Percentiles rank a stretch among this genome's conserved stretches.
These are phyloP conservation scores for Ephialtes manifestator DNA, from an alignment of 2,888 invertebrate genomes.

Conservation along the genomic window DNA sequence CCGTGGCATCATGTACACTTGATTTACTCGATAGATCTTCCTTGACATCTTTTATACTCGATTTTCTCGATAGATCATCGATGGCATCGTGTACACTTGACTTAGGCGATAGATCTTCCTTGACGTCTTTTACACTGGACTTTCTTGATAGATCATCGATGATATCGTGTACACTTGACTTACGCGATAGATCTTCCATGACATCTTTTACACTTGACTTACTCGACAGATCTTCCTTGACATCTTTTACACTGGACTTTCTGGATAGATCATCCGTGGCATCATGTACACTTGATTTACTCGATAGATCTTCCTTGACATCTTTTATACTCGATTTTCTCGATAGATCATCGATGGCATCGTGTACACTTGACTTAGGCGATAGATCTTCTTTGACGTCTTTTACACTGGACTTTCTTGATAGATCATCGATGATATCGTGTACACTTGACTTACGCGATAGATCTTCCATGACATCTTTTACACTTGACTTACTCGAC, in stretches of 20 bases:
- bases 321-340: slow-evolving; percentile 15
- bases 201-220: slow-evolving; percentile 7
- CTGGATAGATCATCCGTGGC: slow-evolving; percentile 9
- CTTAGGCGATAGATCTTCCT: slow-evolving; percentile 24
- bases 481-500: slow-evolving; percentile 30
- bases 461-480: background rate
- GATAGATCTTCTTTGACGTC: slow-evolving; percentile 3
- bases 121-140: background rate
- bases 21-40: slow-evolving; percentile 30
- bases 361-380: slow-evolving; percentile 15
- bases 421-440: background rate
- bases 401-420: slow-evolving; percentile 28
- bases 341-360: slow-evolving; percentile 6
- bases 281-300: slow-evolving; percentile 6
- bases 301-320: slow-evolving; percentile 12
- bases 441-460: slow-evolving; percentile 24
- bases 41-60: background rate
- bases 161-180: background rate
- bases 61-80: slow-evolving; percentile 23
- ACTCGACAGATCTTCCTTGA: slow-evolving; percentile 18
- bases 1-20: background rate
- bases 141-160: slow-evolving; percentile 19
- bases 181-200: slow-evolving; percentile 20
- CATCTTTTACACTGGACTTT: slow-evolving; percentile 10
- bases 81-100: background rate